Percentiles rank a stretch among this genome's conserved stretches.
These are phyloP conservation scores for Archocentrus centrarchus DNA, from an alignment of 2,113 vertebrate species.

Conservation along the genomic window DNA sequence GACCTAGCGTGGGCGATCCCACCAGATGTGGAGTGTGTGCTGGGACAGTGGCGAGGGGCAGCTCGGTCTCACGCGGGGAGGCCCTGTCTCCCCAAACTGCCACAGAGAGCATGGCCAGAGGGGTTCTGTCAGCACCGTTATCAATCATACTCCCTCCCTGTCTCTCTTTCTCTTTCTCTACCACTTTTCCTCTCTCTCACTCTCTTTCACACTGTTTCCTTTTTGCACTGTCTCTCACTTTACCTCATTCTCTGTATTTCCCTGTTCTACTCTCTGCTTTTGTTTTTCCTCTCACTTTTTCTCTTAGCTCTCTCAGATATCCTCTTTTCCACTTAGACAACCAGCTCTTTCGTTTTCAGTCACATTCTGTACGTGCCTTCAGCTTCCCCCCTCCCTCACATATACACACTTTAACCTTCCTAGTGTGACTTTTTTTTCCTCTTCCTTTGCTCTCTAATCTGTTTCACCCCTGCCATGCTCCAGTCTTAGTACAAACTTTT, in stretches of 20 bases:
- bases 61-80: conserved; percentile 81
- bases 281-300: conserved; percentile 66
- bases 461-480: conserved; percentile 60
- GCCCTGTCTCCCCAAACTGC: conserved; percentile 83
- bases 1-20: conserved; percentile 82
- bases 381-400: conserved; percentile 15
- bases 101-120: conserved; percentile 83
- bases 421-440: conserved; percentile 46
- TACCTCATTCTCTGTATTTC: conserved; percentile 41
- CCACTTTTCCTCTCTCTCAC: conserved; percentile 57
- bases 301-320: conserved; percentile 50
- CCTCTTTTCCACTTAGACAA: conserved; percentile 49
- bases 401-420: conserved; percentile 68
- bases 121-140: conserved; percentile 83
- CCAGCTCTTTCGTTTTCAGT: conserved; percentile 39
- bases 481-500: conserved; percentile 44
- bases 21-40: conserved; percentile 84
- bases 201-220: conserved; percentile 68
- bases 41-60: conserved; percentile 81
- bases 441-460: conserved; percentile 47
- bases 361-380: conserved; percentile 40
- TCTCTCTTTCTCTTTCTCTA: conserved; percentile 61
- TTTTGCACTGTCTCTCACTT: conserved; percentile 73
- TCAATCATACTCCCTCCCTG: conserved; percentile 80
- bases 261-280: conserved; percentile 56